Evolutionary conservation across 2,888 invertebrate species (phyloP).

Genomic region (Pyrrhosoma nymphula): DNA sequence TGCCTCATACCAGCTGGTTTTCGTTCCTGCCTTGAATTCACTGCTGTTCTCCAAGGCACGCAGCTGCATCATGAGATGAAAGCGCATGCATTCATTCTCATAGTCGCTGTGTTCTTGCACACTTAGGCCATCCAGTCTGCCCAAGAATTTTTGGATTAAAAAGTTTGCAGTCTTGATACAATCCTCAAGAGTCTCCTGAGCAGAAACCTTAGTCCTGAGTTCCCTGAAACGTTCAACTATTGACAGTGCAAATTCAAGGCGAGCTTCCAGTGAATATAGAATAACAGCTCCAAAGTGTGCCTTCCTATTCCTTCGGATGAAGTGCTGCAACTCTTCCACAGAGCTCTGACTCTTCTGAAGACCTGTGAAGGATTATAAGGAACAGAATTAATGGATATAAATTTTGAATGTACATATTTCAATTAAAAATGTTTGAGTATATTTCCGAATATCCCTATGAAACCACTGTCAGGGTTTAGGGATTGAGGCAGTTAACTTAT

Average conservation of each 20-base stretch:
- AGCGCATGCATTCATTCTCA: not conserved
- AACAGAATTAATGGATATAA: not conserved
- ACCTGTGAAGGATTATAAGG: not conserved
- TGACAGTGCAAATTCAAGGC: not conserved
- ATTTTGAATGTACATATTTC: too few species aligned
- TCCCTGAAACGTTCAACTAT: not conserved
- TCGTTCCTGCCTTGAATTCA: not conserved
- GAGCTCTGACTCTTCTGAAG: not conserved
- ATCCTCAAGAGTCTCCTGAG: not conserved
- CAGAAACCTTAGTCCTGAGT: not conserved
- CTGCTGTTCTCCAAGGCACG: not conserved
- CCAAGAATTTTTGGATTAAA: not conserved
- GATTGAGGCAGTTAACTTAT: too few species aligned
- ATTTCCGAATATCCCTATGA: too few species aligned
- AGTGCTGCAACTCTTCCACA: not conserved
- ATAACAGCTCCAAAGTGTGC: not conserved
- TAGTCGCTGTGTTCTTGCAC: not conserved
- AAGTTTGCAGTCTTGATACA: not conserved
- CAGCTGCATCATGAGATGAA: constrained; percentile 9
- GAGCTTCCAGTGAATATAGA: constrained; percentile 15
- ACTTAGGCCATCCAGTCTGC: not conserved
- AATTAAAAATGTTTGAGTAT: too few species aligned
- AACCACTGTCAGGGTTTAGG: too few species aligned
- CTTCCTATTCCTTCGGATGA: not conserved
- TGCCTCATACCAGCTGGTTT: not conserved